Evolutionary conservation across 2,113 vertebrate genomes (phyloP).

Genomic region (Rhinolophus ferrumequinum): DNA sequence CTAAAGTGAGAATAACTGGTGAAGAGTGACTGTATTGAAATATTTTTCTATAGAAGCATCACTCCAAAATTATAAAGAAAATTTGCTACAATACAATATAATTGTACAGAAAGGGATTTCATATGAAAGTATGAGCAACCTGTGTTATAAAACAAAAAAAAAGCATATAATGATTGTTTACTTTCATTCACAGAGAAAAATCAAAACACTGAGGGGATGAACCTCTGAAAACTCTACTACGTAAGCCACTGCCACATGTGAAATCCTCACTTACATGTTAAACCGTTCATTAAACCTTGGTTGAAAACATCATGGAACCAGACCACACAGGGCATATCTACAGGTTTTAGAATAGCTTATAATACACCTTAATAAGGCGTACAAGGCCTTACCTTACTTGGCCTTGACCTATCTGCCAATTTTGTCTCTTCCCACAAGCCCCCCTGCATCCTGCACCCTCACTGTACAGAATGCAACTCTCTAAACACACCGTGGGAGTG

Average conservation of each 20-base stretch:
- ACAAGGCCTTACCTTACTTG: not conserved
- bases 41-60: not conserved
- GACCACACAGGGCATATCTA: not conserved
- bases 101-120: not conserved
- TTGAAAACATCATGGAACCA: not conserved
- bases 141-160: not conserved
- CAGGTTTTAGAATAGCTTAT: not conserved
- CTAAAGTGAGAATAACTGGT: not conserved
- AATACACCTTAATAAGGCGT: not conserved
- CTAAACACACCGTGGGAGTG: not conserved
- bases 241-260: not conserved
- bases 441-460: not conserved
- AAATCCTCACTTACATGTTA: not conserved
- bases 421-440: not conserved
- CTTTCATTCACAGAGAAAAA: constrained; percentile 41
- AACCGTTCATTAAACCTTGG: not conserved
- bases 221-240: not conserved
- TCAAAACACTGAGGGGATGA: not conserved
- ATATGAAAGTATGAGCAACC: not conserved
- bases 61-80: constrained; percentile 35
- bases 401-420: not conserved
- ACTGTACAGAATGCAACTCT: not conserved
- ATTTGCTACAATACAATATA: not conserved
- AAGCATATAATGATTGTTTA: not conserved
- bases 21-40: not conserved